phyloP scores from a whole-genome alignment of 2,113 vertebrate species.

The Caretta caretta region DNA sequence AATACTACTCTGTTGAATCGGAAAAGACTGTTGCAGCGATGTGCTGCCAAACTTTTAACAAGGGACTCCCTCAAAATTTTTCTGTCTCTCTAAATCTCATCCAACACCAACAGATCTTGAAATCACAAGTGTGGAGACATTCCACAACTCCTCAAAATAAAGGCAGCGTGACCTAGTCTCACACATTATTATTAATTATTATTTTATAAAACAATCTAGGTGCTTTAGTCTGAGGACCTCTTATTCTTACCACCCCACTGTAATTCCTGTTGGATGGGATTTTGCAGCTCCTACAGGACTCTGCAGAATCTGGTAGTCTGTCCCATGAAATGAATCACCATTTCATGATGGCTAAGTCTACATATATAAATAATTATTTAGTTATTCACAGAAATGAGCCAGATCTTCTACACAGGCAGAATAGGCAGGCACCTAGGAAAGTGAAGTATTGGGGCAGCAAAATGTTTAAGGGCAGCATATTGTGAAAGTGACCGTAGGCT shows the following conservation, averaged over 20 bases:
- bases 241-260: background rate
- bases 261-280: background rate
- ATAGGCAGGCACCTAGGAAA: background rate
- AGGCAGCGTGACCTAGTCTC: background rate
- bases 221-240: background rate
- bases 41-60: background rate
- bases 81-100: slow-evolving; percentile 7
- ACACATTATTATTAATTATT: background rate
- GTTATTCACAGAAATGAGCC: background rate
- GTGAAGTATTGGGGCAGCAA: background rate
- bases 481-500: background rate
- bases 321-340: background rate
- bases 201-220: background rate
- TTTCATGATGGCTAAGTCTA: background rate
- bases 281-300: background rate
- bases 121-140: background rate
- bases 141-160: background rate
- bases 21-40: background rate
- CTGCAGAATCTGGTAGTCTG: background rate
- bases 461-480: background rate
- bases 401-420: background rate
- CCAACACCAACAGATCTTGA: background rate
- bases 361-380: background rate
- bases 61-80: slow-evolving; percentile 35
- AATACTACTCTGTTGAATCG: background rate